phyloP scores from a whole-genome alignment of 2,888 invertebrate genomes.

The Scaptomyza tumidula region DNA sequence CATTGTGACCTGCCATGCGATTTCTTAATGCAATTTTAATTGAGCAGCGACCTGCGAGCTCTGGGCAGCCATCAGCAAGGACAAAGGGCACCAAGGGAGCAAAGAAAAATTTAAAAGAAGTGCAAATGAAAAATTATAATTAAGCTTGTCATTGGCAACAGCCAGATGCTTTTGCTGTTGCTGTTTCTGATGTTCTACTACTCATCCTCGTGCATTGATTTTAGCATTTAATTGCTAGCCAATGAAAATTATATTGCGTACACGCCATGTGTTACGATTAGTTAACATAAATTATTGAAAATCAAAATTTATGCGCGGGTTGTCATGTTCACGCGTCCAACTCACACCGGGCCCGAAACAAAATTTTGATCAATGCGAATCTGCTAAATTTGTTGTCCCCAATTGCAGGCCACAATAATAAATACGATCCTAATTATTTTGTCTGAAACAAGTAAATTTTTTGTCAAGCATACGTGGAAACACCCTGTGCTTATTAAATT shows the following conservation, averaged over 20 bases:
- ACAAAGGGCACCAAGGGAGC: slow-evolving; percentile 21
- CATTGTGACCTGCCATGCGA: slow-evolving; percentile 57
- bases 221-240: slow-evolving; percentile 37
- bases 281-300: slow-evolving; percentile 73
- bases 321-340: slow-evolving; percentile 64
- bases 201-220: slow-evolving; percentile 4
- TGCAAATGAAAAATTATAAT: slow-evolving; percentile 66
- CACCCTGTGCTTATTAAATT: too few species aligned
- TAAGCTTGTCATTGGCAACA: slow-evolving; percentile 61
- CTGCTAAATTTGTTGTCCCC: slow-evolving; percentile 24
- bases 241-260: slow-evolving; percentile 56
- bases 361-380: slow-evolving; percentile 63
- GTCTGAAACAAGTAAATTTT: background rate
- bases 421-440: slow-evolving; percentile 22
- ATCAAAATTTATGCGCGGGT: slow-evolving; percentile 73
- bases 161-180: slow-evolving; percentile 28
- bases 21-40: slow-evolving; percentile 77
- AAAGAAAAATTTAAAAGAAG: slow-evolving; percentile 59
- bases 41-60: slow-evolving; percentile 53
- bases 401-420: slow-evolving; percentile 16
- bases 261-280: slow-evolving; percentile 74
- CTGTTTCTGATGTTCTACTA: slow-evolving; percentile 1
- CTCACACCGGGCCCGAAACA: slow-evolving; percentile 28
- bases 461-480: too few species aligned
- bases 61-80: slow-evolving; percentile 41